Conservation (phyloP, 1,140 invertebrate genomes). For the Drosophila pallidifrons region DNA sequence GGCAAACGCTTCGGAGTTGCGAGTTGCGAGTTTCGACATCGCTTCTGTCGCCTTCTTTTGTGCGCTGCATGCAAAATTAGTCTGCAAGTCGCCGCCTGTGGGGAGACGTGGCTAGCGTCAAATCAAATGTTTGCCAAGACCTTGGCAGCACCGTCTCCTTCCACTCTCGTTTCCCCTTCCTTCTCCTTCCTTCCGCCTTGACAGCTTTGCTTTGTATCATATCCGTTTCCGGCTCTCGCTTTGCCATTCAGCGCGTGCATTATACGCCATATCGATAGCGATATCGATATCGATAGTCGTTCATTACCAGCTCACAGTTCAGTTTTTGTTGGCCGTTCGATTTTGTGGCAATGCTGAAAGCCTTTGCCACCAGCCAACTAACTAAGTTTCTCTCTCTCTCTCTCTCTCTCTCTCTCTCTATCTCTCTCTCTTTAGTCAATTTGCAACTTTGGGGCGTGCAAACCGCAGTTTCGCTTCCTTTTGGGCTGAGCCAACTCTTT, state of each 20-base stretch:
- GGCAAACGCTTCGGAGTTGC: neutral
- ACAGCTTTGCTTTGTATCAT: constrained; percentile 50
- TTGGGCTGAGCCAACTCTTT: constrained; percentile 47
- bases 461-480: constrained; percentile 67
- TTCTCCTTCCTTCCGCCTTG: neutral
- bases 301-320: constrained; percentile 13
- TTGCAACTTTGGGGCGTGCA: constrained; percentile 59
- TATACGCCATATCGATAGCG: constrained; percentile 22
- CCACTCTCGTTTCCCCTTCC: neutral
- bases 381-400: neutral
- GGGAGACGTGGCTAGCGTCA: constrained; percentile 36
- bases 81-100: constrained; percentile 11
- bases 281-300: constrained; percentile 5
- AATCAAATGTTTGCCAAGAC: constrained; percentile 74
- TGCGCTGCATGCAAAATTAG: constrained; percentile 81
- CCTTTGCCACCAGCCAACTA: constrained; percentile 23
- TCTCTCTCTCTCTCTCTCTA: neutral
- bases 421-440: constrained; percentile 50
- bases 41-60: constrained; percentile 38
- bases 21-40: constrained; percentile 12
- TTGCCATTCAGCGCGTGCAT: constrained; percentile 61
- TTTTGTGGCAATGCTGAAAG: constrained; percentile 50
- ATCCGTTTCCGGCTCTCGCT: constrained; percentile 68
- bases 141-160: constrained; percentile 48
- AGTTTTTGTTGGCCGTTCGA: constrained; percentile 3